phyloP scores from a whole-genome alignment of 2,888 invertebrate genomes.

The Pecten maximus region DNA sequence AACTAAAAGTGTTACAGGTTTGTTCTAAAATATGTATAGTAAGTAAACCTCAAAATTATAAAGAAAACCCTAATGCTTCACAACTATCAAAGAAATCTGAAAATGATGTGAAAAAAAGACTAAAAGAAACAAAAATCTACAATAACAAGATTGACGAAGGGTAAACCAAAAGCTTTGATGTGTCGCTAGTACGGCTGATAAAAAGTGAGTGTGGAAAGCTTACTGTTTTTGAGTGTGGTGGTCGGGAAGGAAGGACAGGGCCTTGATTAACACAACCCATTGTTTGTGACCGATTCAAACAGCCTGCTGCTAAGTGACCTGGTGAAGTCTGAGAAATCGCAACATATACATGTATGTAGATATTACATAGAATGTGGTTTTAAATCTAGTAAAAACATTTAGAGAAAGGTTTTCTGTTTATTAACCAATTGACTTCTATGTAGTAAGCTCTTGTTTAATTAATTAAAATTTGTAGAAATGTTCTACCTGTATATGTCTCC shows the following conservation, averaged over 20 bases:
- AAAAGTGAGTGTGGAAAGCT: background rate
- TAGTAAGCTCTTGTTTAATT: too few relatives aligned
- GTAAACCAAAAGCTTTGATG: background rate
- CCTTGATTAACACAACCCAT: constrained; percentile 1
- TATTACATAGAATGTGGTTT: background rate
- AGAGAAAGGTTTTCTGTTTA: too few relatives aligned
- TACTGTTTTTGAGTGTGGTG: constrained; percentile 19
- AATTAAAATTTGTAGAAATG: too few relatives aligned
- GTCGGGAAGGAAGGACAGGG: constrained; percentile 15
- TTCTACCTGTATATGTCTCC: too few relatives aligned
- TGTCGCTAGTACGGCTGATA: background rate
- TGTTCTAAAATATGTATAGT: too few relatives aligned
- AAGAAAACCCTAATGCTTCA: background rate
- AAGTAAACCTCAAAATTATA: background rate
- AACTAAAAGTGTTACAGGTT: background rate
- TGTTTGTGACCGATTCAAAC: constrained; percentile 20
- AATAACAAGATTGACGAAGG: background rate
- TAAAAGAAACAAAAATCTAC: background rate
- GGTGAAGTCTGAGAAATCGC: background rate
- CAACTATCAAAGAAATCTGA: background rate
- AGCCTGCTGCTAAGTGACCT: background rate
- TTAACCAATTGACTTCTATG: too few relatives aligned
- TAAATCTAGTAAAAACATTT: too few relatives aligned
- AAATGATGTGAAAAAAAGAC: background rate
- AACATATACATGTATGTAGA: constrained; percentile 1